These are phyloP conservation scores for Dicyrtomina minuta DNA, from an alignment of 2,888 invertebrate genomes.

Conservation along the genomic window DNA sequence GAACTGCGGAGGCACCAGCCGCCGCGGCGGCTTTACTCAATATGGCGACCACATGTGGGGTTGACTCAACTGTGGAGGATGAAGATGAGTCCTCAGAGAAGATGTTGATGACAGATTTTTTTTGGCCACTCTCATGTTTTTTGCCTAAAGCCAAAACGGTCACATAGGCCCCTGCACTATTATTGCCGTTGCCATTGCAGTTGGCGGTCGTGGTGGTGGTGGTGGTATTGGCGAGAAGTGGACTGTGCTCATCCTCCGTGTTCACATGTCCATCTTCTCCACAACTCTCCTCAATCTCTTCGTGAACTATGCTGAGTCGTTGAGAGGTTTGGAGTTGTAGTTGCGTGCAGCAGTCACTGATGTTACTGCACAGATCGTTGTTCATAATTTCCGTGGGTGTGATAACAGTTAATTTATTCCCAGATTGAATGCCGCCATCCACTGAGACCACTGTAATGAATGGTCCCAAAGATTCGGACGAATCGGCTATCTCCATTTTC, in stretches of 20 bases:
- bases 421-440: constrained; percentile 49
- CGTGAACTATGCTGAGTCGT: constrained; percentile 25
- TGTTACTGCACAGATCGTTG: neutral
- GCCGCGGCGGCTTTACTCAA: constrained; percentile 17
- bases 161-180: constrained; percentile 45
- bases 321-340: constrained; percentile 3
- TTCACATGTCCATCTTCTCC: neutral
- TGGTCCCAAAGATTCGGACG: constrained; percentile 37
- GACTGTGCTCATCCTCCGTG: neutral
- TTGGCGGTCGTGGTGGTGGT: constrained; percentile 9
- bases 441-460: constrained; percentile 53
- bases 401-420: constrained; percentile 52
- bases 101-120: constrained; percentile 50
- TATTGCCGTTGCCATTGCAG: constrained; percentile 21
- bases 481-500: constrained; percentile 14
- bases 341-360: neutral
- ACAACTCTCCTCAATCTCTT: constrained; percentile 6
- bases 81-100: constrained; percentile 22
- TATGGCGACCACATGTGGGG: constrained; percentile 31
- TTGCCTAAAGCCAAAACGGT: constrained; percentile 50
- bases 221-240: neutral
- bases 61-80: neutral
- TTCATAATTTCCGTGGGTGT: constrained; percentile 45
- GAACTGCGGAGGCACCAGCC: constrained; percentile 24
- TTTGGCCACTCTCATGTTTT: constrained; percentile 34